These are phyloP conservation scores for Diplolepis rosae DNA, from an alignment of 2,888 invertebrate genomes.

Conservation along the genomic window DNA sequence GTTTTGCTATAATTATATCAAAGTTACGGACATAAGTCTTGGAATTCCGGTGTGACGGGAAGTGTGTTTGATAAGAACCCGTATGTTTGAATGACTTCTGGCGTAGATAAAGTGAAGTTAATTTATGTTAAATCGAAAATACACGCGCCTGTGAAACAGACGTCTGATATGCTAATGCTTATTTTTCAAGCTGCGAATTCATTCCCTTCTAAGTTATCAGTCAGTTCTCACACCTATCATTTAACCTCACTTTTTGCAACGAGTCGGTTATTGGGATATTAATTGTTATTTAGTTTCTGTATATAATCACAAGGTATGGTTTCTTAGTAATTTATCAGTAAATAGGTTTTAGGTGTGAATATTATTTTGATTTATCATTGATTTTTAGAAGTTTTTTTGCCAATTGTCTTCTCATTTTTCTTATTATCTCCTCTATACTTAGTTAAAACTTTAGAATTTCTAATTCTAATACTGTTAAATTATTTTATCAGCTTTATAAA, in stretches of 20 bases:
- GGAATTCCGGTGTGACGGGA: slow-evolving; percentile 25
- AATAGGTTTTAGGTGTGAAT: background rate
- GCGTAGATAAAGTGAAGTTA: slow-evolving; percentile 60
- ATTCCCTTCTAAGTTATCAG: background rate
- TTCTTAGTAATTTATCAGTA: background rate
- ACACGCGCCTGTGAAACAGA: slow-evolving; percentile 6
- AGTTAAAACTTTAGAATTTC: no score
- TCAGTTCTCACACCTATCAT: slow-evolving; percentile 33
- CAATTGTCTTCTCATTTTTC: background rate
- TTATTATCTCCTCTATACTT: no score
- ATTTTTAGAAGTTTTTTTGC: background rate
- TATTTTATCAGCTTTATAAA: no score
- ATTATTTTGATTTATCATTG: background rate
- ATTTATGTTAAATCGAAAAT: slow-evolving; percentile 55
- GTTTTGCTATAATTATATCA: background rate
- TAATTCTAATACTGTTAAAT: no score
- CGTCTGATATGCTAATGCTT: slow-evolving; percentile 52
- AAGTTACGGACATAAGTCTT: background rate
- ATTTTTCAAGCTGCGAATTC: slow-evolving; percentile 18
- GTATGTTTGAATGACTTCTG: slow-evolving; percentile 58
- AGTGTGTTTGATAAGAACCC: slow-evolving; percentile 64
- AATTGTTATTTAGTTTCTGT: background rate
- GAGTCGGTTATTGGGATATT: background rate
- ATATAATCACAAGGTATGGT: background rate
- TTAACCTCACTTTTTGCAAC: background rate